Conservation (phyloP, 1,140 invertebrate genomes). For the Coboldia fuscipes region DNA sequence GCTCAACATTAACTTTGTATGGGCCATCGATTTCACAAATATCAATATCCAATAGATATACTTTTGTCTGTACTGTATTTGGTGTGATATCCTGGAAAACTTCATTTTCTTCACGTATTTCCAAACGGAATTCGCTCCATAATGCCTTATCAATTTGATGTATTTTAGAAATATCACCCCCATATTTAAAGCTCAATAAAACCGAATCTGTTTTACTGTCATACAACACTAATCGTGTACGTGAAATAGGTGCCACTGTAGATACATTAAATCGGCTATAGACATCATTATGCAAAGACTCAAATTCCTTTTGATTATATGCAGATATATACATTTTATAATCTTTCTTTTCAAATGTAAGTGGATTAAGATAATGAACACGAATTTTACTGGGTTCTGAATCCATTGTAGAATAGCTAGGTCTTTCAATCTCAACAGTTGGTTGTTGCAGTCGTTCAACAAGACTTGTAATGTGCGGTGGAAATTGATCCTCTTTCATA, state of each 20-base stretch:
- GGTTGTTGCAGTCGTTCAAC: slow-evolving; percentile 39
- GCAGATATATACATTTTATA: no score
- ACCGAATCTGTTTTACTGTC: slow-evolving; percentile 41
- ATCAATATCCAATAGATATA: slow-evolving; percentile 36
- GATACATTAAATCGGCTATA: slow-evolving; percentile 37
- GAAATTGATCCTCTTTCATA: slow-evolving; percentile 47
- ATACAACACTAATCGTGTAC: slow-evolving; percentile 53
- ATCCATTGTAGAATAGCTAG: no score
- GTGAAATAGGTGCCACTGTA: slow-evolving; percentile 30
- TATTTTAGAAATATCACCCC: slow-evolving; percentile 34
- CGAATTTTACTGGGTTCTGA: slow-evolving; percentile 38
- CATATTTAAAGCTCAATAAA: slow-evolving; percentile 48
- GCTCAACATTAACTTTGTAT: slow-evolving; percentile 30
- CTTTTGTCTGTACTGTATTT: slow-evolving; percentile 40
- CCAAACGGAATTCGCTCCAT: slow-evolving; percentile 37
- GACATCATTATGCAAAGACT: slow-evolving; percentile 31
- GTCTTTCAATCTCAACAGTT: no score
- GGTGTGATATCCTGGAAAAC: slow-evolving; percentile 39
- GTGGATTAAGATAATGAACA: slow-evolving; percentile 40
- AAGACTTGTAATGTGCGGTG: slow-evolving; percentile 50
- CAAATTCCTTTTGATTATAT: no score
- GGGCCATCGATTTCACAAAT: slow-evolving; percentile 38
- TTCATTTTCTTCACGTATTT: slow-evolving; percentile 38
- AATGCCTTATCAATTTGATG: slow-evolving; percentile 27
- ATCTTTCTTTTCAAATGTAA: no score